phyloP scores from a whole-genome alignment of 2,113 vertebrate species.

The Seriola dumerili region DNA sequence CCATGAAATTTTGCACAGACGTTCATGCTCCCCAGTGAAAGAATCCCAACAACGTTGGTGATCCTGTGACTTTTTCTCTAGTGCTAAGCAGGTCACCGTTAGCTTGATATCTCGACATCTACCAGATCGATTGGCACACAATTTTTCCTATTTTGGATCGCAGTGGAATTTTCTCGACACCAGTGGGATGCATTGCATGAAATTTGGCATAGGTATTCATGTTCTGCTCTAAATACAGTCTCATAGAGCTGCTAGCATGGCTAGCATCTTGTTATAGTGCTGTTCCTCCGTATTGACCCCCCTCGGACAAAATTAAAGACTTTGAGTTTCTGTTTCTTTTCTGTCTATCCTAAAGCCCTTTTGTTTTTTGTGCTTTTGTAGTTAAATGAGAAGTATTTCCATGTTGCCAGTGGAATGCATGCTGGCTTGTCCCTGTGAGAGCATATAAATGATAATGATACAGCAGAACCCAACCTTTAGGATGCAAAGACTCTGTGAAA shows the following conservation, averaged over 20 bases:
- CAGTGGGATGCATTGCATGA: background rate
- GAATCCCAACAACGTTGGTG: background rate
- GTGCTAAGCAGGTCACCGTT: too few species aligned
- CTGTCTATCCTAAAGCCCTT: background rate
- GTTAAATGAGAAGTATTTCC: constrained; percentile 29
- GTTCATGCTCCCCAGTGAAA: background rate
- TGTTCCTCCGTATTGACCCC: background rate
- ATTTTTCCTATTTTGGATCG: background rate
- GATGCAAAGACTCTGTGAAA: constrained; percentile 29
- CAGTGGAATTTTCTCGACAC: background rate
- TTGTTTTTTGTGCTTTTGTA: constrained; percentile 9
- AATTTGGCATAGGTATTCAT: too few species aligned
- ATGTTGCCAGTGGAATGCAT: constrained; percentile 21
- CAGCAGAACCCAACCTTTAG: constrained; percentile 24
- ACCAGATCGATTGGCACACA: too few species aligned
- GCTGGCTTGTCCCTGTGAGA: constrained; percentile 8
- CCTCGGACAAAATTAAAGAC: background rate
- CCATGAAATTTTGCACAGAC: background rate
- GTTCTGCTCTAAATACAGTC: background rate
- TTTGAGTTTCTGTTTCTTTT: background rate
- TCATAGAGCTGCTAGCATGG: background rate
- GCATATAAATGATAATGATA: constrained; percentile 51
- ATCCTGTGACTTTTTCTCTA: too few species aligned
- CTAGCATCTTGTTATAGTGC: background rate
- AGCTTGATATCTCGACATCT: too few species aligned